Conservation (phyloP, 2,113 vertebrate species). For the Orientallactaga bullata region DNA sequence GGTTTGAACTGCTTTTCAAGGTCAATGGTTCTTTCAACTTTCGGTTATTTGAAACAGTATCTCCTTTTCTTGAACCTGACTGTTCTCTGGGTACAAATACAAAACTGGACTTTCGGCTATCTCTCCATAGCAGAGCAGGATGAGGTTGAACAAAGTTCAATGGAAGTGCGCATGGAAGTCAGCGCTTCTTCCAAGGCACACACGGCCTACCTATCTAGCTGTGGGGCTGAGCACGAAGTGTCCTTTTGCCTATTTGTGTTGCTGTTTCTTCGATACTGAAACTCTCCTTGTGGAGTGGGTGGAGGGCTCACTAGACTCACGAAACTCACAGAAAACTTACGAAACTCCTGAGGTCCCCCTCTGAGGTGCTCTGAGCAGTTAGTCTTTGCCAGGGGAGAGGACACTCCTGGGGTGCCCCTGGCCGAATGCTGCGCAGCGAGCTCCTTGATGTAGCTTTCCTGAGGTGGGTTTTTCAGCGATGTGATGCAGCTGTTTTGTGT, state of each 20-base stretch:
- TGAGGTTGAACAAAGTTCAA: neutral
- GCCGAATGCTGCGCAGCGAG: no score
- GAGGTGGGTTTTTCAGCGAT: no score
- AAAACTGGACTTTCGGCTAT: neutral
- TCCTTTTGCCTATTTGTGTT: neutral
- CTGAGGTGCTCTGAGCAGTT: no score
- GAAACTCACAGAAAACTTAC: neutral
- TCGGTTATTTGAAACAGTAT: constrained; percentile 10
- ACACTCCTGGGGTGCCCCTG: no score
- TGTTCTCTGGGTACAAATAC: neutral
- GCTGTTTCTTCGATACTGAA: no score
- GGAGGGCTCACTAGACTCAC: neutral
- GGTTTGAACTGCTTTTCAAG: neutral
- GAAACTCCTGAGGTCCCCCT: no score
- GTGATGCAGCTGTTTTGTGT: no score
- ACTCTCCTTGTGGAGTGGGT: neutral
- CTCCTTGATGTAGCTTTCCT: no score
- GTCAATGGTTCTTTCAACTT: neutral
- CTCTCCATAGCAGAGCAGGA: neutral
- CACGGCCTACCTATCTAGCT: neutral
- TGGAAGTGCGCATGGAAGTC: neutral
- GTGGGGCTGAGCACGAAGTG: neutral
- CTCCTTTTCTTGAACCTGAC: neutral
- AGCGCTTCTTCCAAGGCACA: neutral
- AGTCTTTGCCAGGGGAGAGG: no score